Percentiles rank a stretch among this genome's conserved stretches.
Conservation (phyloP, 2,113 vertebrate species). For the Ceyx cyanopectus region DNA sequence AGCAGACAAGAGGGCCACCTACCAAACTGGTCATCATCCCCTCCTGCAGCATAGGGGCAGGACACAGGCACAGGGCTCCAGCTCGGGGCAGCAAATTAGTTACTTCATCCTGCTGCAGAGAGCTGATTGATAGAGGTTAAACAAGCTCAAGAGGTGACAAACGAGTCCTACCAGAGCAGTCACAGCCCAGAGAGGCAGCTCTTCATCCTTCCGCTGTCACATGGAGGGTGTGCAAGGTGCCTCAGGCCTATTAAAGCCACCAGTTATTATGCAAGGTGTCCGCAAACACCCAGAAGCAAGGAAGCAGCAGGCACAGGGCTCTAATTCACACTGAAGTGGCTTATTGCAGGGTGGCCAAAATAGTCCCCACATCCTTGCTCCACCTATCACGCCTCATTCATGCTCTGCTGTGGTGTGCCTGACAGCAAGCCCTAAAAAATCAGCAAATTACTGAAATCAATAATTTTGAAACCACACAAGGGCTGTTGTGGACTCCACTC, state of each 20-base stretch:
- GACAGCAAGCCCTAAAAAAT: neutral
- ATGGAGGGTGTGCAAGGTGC: neutral
- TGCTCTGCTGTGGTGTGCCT: neutral
- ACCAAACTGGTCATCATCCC: neutral
- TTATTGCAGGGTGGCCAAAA: neutral
- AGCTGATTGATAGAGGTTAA: neutral
- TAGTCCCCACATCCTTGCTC: neutral
- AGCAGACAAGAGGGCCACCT: neutral
- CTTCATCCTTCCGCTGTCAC: neutral
- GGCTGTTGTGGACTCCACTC: neutral
- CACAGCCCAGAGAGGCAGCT: neutral
- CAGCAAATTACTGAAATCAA: neutral
- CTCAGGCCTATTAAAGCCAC: neutral
- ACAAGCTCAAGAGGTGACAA: neutral
- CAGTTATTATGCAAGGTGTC: neutral
- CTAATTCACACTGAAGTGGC: neutral
- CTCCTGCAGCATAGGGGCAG: accelerated
- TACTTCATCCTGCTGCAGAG: neutral
- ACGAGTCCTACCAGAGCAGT: neutral
- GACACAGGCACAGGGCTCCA: neutral
- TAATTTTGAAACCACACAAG: accelerated
- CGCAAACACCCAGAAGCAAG: neutral
- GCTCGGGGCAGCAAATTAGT: neutral
- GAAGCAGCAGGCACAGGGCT: neutral
- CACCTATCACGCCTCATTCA: neutral